Base-by-base conservation (phyloP, 2,888 invertebrate species). In the Colostygia pectinataria region DNA sequence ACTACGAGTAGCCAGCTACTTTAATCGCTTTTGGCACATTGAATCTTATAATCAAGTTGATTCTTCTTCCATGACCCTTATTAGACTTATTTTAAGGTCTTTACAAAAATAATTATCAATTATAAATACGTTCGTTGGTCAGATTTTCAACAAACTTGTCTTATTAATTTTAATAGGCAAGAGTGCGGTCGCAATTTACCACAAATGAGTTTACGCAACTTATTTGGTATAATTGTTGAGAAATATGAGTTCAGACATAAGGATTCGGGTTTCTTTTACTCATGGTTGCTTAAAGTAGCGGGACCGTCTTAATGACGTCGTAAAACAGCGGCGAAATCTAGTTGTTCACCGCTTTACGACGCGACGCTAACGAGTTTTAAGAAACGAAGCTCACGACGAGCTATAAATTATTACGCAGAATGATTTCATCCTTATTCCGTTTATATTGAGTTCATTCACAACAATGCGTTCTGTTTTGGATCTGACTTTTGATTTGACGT, bases 211-310 rank as follows among this genome's bases (percentile, higher is more conserved):
- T 74, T 67, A 71, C 57, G 59, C 57, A 65, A 74, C 63, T 74
- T 71, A 68, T 74, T 74, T 65, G 65, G 70, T 67, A 73, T 73
- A 71, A 73, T 73, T 73, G 70, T 61, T 50, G 58, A 63, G 68
- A 69, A 71, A 71, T 68, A 68, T 63, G 70, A 69, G 68, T 65
- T 59, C 44, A 49, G 53, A 54, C 46, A 58, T 58, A 56, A 57
- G 57, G 59, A 56, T 60, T 65, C 58, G 46, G 53, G 59, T 69
- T 71, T 63, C 61, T 45, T 50, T 62, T 13, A 5, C 23, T 1
- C 12, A 4, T 20, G 12, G 12, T 12, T 33, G 10, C 9, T 1
- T 33, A 10, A 9, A 10, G 18, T 3, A 18, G 4, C 4, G 2
- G 2, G 2, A 20, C 20, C 20, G 20, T 20, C 6, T 6, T 20